Evolutionary conservation across 2,113 vertebrate genomes (phyloP).

Genomic region (Elgaria multicarinata): DNA sequence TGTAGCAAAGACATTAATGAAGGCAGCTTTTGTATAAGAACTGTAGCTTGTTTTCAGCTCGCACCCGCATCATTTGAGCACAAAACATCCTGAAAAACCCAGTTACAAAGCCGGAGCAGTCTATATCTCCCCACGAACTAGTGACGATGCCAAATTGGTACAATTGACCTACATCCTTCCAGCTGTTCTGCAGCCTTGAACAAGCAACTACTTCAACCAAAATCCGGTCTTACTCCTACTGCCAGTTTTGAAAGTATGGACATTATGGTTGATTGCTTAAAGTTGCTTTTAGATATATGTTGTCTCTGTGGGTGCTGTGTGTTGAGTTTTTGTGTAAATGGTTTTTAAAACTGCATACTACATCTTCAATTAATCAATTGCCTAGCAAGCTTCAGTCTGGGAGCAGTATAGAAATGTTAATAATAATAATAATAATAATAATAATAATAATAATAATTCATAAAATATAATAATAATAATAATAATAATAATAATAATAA

Average conservation of each 20-base stretch:
- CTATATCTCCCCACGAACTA: neutral
- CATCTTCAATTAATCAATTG: too few relatives aligned
- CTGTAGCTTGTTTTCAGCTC: slow-evolving; percentile 21
- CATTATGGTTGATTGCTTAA: too few relatives aligned
- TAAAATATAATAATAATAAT: too few relatives aligned
- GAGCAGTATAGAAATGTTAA: too few relatives aligned
- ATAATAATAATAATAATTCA: too few relatives aligned
- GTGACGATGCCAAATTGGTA: slow-evolving; percentile 2
- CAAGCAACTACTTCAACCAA: neutral
- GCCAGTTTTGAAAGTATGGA: neutral
- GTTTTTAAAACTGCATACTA: too few relatives aligned
- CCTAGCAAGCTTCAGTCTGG: too few relatives aligned
- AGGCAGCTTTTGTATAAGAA: slow-evolving; percentile 2
- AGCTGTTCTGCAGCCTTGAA: neutral
- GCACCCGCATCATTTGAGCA: slow-evolving; percentile 33
- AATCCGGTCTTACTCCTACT: neutral
- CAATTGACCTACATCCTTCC: slow-evolving; percentile 7
- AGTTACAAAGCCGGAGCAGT: neutral
- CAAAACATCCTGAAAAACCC: neutral
- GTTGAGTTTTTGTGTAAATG: too few relatives aligned
- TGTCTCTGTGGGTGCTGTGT: too few relatives aligned
- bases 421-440: too few relatives aligned
- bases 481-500: too few relatives aligned
- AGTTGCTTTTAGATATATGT: too few relatives aligned
- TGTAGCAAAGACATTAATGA: slow-evolving; percentile 38